Evolutionary conservation across 2,113 vertebrate genomes (phyloP), one percentile per base, ranked within the genome.

Genomic region (Ctenodactylus gundi): DNA sequence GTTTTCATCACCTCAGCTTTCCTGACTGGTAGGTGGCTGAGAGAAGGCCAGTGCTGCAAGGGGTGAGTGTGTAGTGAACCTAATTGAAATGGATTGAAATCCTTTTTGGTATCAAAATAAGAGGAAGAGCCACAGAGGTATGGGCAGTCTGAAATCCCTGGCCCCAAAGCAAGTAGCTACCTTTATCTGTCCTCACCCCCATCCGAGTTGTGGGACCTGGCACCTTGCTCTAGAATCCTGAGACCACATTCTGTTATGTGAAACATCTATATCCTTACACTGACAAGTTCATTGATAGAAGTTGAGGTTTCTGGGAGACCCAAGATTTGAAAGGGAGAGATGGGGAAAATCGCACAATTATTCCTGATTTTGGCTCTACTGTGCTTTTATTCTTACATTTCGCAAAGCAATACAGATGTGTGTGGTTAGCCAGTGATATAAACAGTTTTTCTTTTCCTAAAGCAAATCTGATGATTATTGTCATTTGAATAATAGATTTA

Each of bases 381-480:
- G 17, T 53, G 2, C 72, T 7, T 41, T 31, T 67, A 46, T 39
- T 82, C 57, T 65, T 70, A 60, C 6, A 7, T 67, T 70, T 73
- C 34, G 60, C 34, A 67, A 78, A 84, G 39, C n/a, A 57, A 70
- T 68, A 58, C 36, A 75, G 23, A 87, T 60, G 64, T 53, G 73
- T 5, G 3, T 41, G 29, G 41, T 89, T 57, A 86, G 51, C 34
- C 27, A 75, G 34, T 60, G 83, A 67, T 20, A 49, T 17, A 29
- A 82, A 62, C 39, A 82, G 72, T 53, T 46, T 82, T 86, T 72
- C 73, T 34, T 93, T 92, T 73, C 25, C 70, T 34, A 62, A 62
- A 91, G 64, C 23, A 31, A 90, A 81, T 55, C 39, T 86, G 58
- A 36, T 90, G 96, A 97, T 94, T 95, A 81, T 21, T 81, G 73